Conservation (phyloP, 2,888 invertebrate species). For the Tipula vernalis region DNA sequence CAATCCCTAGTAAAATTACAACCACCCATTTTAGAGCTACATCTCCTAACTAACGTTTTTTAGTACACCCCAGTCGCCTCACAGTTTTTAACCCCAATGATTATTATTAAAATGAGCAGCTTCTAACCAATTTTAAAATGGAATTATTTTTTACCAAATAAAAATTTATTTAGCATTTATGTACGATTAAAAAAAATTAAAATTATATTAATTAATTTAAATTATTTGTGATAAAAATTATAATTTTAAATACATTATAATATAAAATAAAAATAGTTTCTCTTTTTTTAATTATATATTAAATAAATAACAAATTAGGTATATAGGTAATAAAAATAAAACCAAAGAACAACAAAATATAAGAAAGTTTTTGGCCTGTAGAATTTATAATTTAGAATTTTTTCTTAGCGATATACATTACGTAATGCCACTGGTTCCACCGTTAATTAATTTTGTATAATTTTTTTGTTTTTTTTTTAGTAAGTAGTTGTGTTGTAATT, state of each 20-base stretch:
- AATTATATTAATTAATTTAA: neutral
- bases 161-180: neutral
- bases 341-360: neutral
- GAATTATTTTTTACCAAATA: neutral
- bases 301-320: neutral
- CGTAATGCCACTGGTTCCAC: neutral
- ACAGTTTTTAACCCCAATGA: neutral
- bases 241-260: neutral
- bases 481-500: neutral
- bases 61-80: neutral
- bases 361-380: neutral
- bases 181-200: neutral
- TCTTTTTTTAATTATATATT: neutral
- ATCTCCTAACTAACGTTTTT: neutral
- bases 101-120: neutral
- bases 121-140: neutral
- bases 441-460: neutral
- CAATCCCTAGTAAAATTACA: neutral
- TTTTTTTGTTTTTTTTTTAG: neutral
- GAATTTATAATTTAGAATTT: neutral
- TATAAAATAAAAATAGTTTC: neutral
- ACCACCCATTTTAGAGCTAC: neutral
- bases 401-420: neutral
- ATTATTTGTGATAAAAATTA: neutral
- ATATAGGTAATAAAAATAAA: neutral